Evolutionary conservation across 2,888 invertebrate species (phyloP), one percentile per base, ranked within the genome.

Genomic region (Lacanobia wlatinum): DNA sequence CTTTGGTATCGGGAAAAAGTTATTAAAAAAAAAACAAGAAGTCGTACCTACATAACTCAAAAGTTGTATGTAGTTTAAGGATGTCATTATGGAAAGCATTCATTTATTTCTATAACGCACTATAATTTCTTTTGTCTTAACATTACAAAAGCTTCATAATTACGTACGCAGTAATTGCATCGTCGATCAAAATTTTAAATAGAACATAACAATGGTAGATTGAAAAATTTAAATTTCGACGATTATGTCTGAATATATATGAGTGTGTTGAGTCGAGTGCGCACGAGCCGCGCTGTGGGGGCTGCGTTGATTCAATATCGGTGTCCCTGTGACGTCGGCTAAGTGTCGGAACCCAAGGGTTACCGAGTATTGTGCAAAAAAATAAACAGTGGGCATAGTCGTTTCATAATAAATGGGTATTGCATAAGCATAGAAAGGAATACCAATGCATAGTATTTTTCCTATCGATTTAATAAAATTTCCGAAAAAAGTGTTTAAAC

Each of bases 211-310:
- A 93, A 92, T 90, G 80, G 90, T 73, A 84, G 88, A 89, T 90
- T 91, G 87, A 85, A 91, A 90, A 91, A 90, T 89, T 90, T 87
- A 88, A 92, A 93, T 92, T 92, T 87, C 89, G 90, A 87, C 87
- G 90, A 93, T 94, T 93, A 91, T 92, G 87, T 88, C 85, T 85
- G 92, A 91, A 94, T 93, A 94, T n/a, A n/a, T n/a, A 93, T 92
- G 92, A 92, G 81, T 73, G 77, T 70, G 78, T 76, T 80, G 83
- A 88, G 84, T 88, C 85, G 91, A 92, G 93, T 92, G 93, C 91
- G 88, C 94, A 94, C 92, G 93, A 93, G 94, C 87, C 89, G 83
- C 87, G 60, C 88, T 18, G 83, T 87, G 85, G 91, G 91, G 90
- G 88, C 81, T 80, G 91, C 89, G 86, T 80, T 80, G 70, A 82